Percentiles rank a stretch among this genome's conserved stretches.
Evolutionary conservation across 2,797 vertebrate genomes (phyloP).

Genomic region (Amphiprion clarkii): DNA sequence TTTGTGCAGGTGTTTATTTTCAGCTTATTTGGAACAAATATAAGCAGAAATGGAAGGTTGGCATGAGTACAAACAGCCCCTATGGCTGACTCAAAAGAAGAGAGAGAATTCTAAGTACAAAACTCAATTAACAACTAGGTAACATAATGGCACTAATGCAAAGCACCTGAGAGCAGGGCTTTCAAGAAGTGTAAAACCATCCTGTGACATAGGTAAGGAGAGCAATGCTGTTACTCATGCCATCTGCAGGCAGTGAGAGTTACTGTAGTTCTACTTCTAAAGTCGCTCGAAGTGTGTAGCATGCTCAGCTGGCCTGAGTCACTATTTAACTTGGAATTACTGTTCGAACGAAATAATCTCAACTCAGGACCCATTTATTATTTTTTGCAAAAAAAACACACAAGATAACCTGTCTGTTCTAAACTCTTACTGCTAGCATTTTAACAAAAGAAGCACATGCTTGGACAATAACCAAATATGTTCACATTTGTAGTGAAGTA

Average conservation of each 20-base stretch:
- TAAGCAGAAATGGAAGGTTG: background rate
- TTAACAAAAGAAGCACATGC: background rate
- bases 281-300: too few relatives aligned
- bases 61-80: background rate
- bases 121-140: conserved; percentile 1
- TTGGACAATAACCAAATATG: background rate
- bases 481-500: background rate
- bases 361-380: too few relatives aligned
- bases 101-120: background rate
- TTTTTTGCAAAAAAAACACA: too few relatives aligned
- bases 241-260: too few relatives aligned
- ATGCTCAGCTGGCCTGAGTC: too few relatives aligned
- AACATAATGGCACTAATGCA: background rate
- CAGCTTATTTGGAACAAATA: conserved; percentile 10
- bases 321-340: too few relatives aligned
- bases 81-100: background rate
- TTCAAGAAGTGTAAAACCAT: too few relatives aligned
- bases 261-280: too few relatives aligned
- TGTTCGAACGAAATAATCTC: too few relatives aligned
- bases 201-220: too few relatives aligned
- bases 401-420: too few relatives aligned
- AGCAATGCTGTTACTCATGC: too few relatives aligned
- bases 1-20: conserved; percentile 13
- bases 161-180: conserved; percentile 7
- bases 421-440: background rate